Evolutionary conservation across 2,888 invertebrate species (phyloP), one percentile per base, ranked within the genome.

Genomic region (Coenonympha arcania): DNA sequence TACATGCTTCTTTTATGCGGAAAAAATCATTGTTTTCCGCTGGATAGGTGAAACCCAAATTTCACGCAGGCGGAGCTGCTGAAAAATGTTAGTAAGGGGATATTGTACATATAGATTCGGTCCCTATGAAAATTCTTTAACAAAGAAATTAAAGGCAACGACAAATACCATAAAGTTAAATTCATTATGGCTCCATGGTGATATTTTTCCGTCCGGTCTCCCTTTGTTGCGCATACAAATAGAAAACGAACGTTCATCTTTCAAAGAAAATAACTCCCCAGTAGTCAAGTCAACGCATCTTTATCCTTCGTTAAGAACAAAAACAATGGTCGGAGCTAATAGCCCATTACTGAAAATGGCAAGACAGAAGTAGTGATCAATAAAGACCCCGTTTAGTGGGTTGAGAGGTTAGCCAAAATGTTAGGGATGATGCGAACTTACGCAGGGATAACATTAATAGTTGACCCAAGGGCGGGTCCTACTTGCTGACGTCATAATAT

Each of bases 321-420:
- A 78, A 79, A 82, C 79, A 80, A 77, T 72, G 69, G 30, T 49
- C 44, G 34, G 34, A 39, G 64, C 63, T 64, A 55, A 60, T 66
- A 73, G 75, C 76, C 79, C 80, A 81, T 83, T 82, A 82, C 71
- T 67, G 71, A 65, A 71, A 78, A 78, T 75, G 74, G 79, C 76
- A 75, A 77, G 80, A 80, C 81, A 79, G 72, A 75, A 78, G 71
- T 68, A 60, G 68, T 76, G 76, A 79, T 80, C 80, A 79, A 80
- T 79, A 77, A 74, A 72, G 65, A 65, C 51, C 50, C 54, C 60
- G 56, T 62, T 64, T 67, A 63, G 62, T 62, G 69, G 73, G 70
- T 71, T 68, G 68, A 71, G 66, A 63, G 63, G 56, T 57, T 62
- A 65, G 60, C 62, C 63, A 68, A 68, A 71, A 69, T 63, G 64